Evolutionary conservation across 2,113 vertebrate genomes (phyloP).

Genomic region (Oenanthe oenanthe): DNA sequence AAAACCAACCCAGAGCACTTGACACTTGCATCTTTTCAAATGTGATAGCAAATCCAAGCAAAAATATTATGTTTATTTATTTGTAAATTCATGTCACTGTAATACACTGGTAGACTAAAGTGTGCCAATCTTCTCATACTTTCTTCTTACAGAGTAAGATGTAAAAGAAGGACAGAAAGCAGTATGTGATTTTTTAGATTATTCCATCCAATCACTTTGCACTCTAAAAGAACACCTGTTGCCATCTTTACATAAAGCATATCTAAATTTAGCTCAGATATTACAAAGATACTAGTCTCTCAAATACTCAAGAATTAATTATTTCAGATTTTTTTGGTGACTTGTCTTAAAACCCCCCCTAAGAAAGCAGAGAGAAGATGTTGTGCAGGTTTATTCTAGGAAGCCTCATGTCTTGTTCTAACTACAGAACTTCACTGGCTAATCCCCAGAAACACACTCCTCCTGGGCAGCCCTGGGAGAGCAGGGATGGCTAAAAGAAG

Average conservation of each 20-base stretch:
- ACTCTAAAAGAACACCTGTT: background rate
- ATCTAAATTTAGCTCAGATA: background rate
- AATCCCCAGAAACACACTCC: accelerated
- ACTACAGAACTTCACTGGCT: accelerated
- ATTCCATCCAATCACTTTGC: background rate
- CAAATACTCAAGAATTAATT: background rate
- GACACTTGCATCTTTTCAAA: background rate
- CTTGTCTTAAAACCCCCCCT: background rate
- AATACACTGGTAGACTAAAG: background rate
- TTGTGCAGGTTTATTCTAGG: background rate
- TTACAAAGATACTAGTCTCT: background rate
- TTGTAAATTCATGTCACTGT: background rate
- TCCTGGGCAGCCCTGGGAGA: background rate
- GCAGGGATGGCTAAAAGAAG: too few species aligned
- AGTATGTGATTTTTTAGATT: background rate
- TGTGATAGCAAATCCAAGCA: background rate
- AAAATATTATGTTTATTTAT: background rate
- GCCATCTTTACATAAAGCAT: background rate
- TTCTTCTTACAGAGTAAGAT: background rate
- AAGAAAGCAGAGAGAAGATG: background rate
- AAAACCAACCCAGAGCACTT: background rate
- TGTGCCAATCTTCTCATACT: background rate
- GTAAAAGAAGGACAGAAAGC: background rate
- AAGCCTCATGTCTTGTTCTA: background rate
- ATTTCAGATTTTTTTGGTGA: background rate